phyloP scores from a whole-genome alignment of 2,888 invertebrate species.

The Tipula confusa region DNA sequence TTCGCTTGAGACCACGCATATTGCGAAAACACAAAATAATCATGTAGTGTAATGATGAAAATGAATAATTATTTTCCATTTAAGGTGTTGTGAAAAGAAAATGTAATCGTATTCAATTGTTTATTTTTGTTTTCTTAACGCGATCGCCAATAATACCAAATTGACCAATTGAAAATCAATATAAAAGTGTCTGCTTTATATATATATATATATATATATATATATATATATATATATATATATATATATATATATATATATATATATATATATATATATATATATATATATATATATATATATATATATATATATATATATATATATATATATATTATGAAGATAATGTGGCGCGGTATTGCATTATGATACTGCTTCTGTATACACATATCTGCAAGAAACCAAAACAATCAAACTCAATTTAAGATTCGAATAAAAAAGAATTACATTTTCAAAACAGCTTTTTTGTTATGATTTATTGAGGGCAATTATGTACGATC shows the following conservation, averaged over 20 bases:
- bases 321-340: not conserved
- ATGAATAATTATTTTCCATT: conserved; percentile 25
- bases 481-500: conserved; percentile 20
- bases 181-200: not conserved
- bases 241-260: not conserved
- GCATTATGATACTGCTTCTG: not conserved
- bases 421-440: not conserved
- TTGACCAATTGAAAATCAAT: conserved; percentile 8
- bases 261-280: not conserved
- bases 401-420: not conserved
- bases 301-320: not conserved
- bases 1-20: not conserved
- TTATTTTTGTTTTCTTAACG: not conserved
- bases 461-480: conserved; percentile 21
- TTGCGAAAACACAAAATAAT: not conserved
- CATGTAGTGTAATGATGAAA: conserved; percentile 6
- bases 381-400: not conserved
- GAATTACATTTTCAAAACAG: not conserved
- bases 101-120: conserved; percentile 3
- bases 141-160: not conserved
- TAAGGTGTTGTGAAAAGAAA: conserved; percentile 16
- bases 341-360: not conserved
- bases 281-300: not conserved
- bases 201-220: not conserved
- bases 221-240: not conserved